Evolutionary conservation across 2,113 vertebrate genomes (phyloP).

Genomic region (Podocnemis expansa): DNA sequence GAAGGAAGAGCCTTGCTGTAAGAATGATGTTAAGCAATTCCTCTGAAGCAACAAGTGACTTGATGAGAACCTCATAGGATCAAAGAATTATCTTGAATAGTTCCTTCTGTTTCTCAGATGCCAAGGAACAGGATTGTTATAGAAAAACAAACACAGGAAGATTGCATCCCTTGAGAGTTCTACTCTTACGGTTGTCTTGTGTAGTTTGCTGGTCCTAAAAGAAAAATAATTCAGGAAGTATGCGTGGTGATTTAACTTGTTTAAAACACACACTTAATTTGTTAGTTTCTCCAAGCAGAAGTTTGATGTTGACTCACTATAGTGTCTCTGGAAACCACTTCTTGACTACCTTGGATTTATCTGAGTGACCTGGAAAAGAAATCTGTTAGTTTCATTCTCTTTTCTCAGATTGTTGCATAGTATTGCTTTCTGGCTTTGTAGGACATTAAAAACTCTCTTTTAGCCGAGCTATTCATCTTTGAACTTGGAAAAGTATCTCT

Average conservation of each 20-base stretch:
- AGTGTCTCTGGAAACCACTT: background rate
- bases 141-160: background rate
- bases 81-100: background rate
- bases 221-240: background rate
- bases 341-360: background rate
- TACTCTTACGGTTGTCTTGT: background rate
- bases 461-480: background rate
- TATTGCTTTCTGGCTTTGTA: background rate
- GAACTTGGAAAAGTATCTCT: background rate
- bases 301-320: background rate
- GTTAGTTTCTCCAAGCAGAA: background rate
- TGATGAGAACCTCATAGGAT: background rate
- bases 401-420: fast-evolving
- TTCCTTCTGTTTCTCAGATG: background rate
- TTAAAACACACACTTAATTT: background rate
- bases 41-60: background rate
- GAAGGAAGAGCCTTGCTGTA: background rate
- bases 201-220: background rate
- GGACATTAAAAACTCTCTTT: background rate
- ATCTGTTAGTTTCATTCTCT: background rate
- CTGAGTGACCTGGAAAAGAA: background rate
- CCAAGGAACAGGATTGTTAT: background rate
- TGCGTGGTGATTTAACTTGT: fast-evolving
- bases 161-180: background rate
- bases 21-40: background rate